Conservation (phyloP, 2,797 vertebrate species). For the Lindbergichthys nudifrons region DNA sequence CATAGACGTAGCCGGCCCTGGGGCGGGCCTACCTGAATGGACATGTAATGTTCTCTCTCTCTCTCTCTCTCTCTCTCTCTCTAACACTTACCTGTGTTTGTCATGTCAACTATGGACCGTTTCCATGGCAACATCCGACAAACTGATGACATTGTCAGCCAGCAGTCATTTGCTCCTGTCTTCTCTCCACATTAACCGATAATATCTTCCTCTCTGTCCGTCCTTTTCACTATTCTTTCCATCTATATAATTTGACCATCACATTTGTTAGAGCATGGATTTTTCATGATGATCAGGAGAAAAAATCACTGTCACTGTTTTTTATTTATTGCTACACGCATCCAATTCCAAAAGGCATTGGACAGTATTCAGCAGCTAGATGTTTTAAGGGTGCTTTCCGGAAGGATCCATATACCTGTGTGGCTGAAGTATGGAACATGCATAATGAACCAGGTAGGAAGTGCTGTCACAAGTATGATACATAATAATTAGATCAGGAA, state of each 20-base stretch:
- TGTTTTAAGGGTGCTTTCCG: not conserved
- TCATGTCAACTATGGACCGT: constrained; percentile 79
- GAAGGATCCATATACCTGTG: not conserved
- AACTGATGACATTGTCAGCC: constrained; percentile 32
- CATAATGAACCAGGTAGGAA: constrained; percentile 16
- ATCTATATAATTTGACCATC: not conserved
- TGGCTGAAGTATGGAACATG: constrained; percentile 1
- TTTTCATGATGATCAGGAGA: constrained; percentile 5
- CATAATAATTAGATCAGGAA: constrained; percentile 37
- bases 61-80: not conserved
- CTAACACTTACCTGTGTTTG: constrained; percentile 72
- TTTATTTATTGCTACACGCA: not conserved
- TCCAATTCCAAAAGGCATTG: not conserved
- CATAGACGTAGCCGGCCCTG: too few species aligned
- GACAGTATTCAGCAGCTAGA: not conserved
- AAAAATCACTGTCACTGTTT: not conserved
- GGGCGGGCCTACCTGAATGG: not conserved
- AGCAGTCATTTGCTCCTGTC: constrained; percentile 35
- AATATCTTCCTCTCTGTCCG: constrained; percentile 7
- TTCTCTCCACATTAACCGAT: constrained; percentile 7
- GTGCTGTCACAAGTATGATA: constrained; percentile 25
- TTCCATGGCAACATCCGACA: constrained; percentile 72
- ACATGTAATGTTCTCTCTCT: constrained; percentile 1
- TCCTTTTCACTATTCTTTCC: constrained; percentile 15
- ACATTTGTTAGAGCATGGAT: not conserved